Evolutionary conservation across 2,888 invertebrate genomes (phyloP).

Genomic region (Orthosia cruda): DNA sequence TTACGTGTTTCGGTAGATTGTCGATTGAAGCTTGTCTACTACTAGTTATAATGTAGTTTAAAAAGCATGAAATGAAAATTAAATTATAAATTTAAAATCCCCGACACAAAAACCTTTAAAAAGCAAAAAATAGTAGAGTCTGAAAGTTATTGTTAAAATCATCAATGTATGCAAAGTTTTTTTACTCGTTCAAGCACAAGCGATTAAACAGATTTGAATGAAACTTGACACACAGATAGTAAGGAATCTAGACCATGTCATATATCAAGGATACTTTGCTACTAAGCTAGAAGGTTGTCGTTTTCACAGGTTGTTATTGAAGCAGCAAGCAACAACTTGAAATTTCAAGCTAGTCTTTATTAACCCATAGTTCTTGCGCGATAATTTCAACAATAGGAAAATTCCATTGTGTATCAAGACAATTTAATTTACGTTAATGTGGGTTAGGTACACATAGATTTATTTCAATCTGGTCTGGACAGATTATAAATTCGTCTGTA

Average conservation of each 20-base stretch:
- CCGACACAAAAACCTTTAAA: no score
- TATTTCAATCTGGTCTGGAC: slow-evolving; percentile 56
- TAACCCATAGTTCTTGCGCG: background rate
- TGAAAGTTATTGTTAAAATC: background rate
- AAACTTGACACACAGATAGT: background rate
- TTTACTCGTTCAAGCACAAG: background rate
- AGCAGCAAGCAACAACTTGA: no score
- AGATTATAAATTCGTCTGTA: slow-evolving; percentile 68
- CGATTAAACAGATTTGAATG: no score
- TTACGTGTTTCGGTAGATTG: no score
- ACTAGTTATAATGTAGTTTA: no score
- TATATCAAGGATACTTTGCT: background rate
- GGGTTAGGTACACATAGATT: slow-evolving; percentile 33
- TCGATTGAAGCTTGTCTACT: no score
- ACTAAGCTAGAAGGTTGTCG: background rate
- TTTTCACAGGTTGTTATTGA: background rate
- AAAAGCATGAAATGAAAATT: no score
- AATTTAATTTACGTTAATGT: slow-evolving; percentile 43
- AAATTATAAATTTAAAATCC: no score
- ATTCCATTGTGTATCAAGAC: slow-evolving; percentile 37
- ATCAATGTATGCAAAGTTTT: background rate
- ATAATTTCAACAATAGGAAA: slow-evolving; percentile 38
- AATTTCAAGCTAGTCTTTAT: background rate
- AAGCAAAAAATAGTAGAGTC: no score
- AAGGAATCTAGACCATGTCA: no score